phyloP scores from a whole-genome alignment of 2,888 invertebrate species.

The Laothoe populi region DNA sequence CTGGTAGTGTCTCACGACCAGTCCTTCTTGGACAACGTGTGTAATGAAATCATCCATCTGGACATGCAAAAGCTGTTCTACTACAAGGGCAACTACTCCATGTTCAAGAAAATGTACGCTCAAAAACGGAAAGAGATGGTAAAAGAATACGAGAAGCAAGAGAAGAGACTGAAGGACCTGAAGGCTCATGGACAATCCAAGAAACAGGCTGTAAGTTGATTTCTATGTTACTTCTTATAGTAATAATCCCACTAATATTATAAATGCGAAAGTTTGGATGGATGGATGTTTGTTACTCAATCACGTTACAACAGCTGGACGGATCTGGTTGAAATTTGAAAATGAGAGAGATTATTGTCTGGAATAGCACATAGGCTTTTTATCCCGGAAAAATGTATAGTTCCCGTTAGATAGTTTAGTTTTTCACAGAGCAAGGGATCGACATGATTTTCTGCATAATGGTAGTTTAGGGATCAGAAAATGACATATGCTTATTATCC shows the following conservation, averaged over 20 bases:
- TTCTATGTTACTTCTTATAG: neutral
- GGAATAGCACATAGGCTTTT: no score
- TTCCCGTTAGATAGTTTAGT: no score
- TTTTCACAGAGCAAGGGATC: no score
- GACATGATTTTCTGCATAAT: no score
- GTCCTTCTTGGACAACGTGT: slow-evolving; percentile 99
- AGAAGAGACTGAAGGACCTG: slow-evolving; percentile 96
- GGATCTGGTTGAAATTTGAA: no score
- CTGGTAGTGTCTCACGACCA: slow-evolving; percentile 99
- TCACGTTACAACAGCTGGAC: no score
- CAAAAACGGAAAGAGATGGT: slow-evolving; percentile 98
- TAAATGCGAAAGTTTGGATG: no score
- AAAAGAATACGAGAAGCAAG: slow-evolving; percentile 99
- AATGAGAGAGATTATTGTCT: no score
- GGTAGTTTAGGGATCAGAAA: no score
- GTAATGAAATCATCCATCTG: slow-evolving; percentile 99
- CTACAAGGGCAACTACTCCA: slow-evolving; percentile 98
- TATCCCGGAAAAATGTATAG: no score
- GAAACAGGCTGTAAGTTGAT: slow-evolving; percentile 90
- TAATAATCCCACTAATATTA: neutral
- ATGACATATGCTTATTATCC: no score
- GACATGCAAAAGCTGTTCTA: slow-evolving; percentile 97
- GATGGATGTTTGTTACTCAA: no score
- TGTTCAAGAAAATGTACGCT: slow-evolving; percentile 99
- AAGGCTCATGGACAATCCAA: slow-evolving; percentile 98